Evolutionary conservation across 2,888 invertebrate genomes (phyloP).

Genomic region (Yponomeuta malinellus): DNA sequence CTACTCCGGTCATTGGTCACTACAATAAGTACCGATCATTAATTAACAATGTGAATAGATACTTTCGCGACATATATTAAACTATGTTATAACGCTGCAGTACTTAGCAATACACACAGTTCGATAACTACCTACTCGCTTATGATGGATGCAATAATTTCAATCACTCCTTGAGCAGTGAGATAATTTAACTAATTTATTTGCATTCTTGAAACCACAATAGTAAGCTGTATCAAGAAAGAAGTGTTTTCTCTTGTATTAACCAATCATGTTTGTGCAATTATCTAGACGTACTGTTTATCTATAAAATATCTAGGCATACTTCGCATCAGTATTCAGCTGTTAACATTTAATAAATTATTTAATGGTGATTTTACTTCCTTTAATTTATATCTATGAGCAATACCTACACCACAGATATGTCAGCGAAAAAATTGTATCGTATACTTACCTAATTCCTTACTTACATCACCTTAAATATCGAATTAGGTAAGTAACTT

Average conservation of each 20-base stretch:
- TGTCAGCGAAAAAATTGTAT: too few relatives aligned
- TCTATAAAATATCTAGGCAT: slow-evolving; percentile 10
- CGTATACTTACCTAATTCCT: too few relatives aligned
- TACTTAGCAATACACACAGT: too few relatives aligned
- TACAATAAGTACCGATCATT: too few relatives aligned
- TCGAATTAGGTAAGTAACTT: not conserved
- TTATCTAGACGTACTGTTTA: slow-evolving; percentile 39
- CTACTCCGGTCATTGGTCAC: too few relatives aligned
- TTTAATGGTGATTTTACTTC: slow-evolving; percentile 46
- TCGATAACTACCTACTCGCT: too few relatives aligned
- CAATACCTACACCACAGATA: too few relatives aligned
- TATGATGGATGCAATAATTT: too few relatives aligned
- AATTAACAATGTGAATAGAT: too few relatives aligned
- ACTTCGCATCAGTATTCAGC: slow-evolving; percentile 54
- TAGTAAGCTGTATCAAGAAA: not conserved
- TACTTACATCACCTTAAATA: not conserved
- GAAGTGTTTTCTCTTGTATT: not conserved
- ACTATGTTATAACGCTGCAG: too few relatives aligned
- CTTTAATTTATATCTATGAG: slow-evolving; percentile 23
- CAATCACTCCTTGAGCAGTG: too few relatives aligned
- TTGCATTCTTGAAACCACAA: not conserved
- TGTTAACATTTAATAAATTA: slow-evolving; percentile 67
- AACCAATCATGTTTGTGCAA: slow-evolving; percentile 41
- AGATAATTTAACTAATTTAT: not conserved
- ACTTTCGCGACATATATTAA: too few relatives aligned